These are phyloP conservation scores for Hemithea aestivaria DNA, from an alignment of 2,888 invertebrate species.

Conservation along the genomic window DNA sequence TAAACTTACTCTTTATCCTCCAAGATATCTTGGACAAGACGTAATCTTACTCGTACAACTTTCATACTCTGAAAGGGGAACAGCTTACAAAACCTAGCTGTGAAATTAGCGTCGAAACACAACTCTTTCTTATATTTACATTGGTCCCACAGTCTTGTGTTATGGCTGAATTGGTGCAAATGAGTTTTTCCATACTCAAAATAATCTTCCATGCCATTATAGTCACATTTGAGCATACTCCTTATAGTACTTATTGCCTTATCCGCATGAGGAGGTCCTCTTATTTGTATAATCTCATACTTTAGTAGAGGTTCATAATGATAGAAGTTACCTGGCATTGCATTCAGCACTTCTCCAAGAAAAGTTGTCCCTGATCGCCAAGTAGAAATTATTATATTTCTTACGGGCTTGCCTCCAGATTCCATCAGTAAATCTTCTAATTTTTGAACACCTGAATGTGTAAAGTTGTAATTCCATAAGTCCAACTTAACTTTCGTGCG, in stretches of 20 bases:
- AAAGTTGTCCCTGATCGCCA: conserved; percentile 96
- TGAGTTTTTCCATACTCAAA: conserved; percentile 87
- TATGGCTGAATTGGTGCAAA: conserved; percentile 90
- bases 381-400: conserved; percentile 90
- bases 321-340: conserved; percentile 92
- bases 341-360: conserved; percentile 89
- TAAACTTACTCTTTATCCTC: conserved; percentile 83
- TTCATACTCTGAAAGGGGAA: conserved; percentile 95
- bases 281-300: conserved; percentile 89
- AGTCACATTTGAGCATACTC: conserved; percentile 87
- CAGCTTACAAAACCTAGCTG: conserved; percentile 87
- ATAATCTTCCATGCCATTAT: conserved; percentile 85
- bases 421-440: conserved; percentile 84
- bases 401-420: conserved; percentile 84
- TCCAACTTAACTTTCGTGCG: conserved; percentile 54
- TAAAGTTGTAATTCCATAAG: conserved; percentile 62
- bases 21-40: conserved; percentile 84
- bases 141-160: conserved; percentile 89
- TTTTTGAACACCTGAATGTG: conserved; percentile 64
- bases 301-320: conserved; percentile 93
- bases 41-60: conserved; percentile 87
- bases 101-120: conserved; percentile 80
- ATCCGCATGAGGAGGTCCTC: conserved; percentile 85
- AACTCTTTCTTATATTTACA: conserved; percentile 81
- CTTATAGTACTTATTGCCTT: conserved; percentile 83